Conservation (phyloP, 2,888 invertebrate species). For the Apoderus coryli region DNA sequence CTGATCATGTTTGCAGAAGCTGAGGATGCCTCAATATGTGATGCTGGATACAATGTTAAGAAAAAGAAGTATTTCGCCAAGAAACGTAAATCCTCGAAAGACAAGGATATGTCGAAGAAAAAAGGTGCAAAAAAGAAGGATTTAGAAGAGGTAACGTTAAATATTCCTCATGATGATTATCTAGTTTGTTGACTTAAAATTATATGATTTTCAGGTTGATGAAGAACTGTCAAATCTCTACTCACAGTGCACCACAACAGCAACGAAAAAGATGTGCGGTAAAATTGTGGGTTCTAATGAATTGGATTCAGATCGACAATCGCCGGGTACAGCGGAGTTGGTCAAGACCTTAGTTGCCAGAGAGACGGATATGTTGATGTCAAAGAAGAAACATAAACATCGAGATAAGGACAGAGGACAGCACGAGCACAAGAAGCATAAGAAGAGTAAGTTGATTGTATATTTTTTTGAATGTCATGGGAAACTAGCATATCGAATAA, state of each 20-base stretch:
- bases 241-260: too few relatives aligned
- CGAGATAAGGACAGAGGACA: conserved; percentile 23
- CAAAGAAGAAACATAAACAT: conserved; percentile 26
- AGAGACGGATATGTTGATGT: conserved; percentile 22
- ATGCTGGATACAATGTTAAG: conserved; percentile 38
- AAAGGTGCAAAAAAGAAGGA: too few relatives aligned
- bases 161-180: too few relatives aligned
- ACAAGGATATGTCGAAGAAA: conserved; percentile 14
- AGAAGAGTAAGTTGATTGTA: conserved; percentile 19
- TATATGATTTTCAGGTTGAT: too few relatives aligned
- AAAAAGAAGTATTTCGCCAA: conserved; percentile 30
- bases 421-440: conserved; percentile 27
- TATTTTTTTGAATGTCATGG: too few relatives aligned
- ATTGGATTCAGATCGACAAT: conserved; percentile 13
- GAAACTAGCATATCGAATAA: too few relatives aligned
- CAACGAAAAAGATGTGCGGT: conserved; percentile 23
- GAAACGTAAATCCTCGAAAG: conserved; percentile 20
- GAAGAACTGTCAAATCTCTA: too few relatives aligned
- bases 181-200: too few relatives aligned
- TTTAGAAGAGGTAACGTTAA: too few relatives aligned
- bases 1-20: conserved; percentile 30
- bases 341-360: conserved; percentile 24
- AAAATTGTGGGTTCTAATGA: conserved; percentile 27
- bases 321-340: conserved; percentile 20
- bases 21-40: conserved; percentile 37